These are phyloP conservation scores for Lasioglossum villosulum DNA, from an alignment of 2,888 invertebrate species.

Conservation along the genomic window DNA sequence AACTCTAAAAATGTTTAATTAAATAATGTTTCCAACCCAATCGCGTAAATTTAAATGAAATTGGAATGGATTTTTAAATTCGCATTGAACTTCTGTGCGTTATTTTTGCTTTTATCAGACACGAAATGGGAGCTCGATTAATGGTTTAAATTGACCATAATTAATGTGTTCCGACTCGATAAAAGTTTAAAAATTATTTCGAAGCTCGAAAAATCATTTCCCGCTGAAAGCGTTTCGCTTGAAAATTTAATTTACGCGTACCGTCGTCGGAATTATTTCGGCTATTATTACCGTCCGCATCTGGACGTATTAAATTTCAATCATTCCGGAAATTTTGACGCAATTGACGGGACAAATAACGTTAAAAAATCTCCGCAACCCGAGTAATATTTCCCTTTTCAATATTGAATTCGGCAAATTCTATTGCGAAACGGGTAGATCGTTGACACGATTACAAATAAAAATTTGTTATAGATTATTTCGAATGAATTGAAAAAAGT, in stretches of 20 bases:
- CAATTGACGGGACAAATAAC: background rate
- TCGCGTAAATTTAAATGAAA: background rate
- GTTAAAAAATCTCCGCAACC: background rate
- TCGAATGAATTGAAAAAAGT: background rate
- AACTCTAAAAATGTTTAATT: background rate
- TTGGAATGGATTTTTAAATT: background rate
- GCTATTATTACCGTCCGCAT: background rate
- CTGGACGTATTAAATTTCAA: slow-evolving; percentile 5
- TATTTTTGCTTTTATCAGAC: background rate
- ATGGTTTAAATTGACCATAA: background rate
- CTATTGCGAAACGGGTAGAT: background rate
- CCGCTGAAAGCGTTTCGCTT: background rate
- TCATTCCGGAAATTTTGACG: background rate
- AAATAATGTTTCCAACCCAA: background rate
- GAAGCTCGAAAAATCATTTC: background rate
- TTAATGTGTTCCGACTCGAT: background rate
- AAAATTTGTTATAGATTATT: background rate
- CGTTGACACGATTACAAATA: background rate
- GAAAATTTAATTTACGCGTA: background rate
- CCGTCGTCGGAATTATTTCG: background rate
- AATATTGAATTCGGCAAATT: background rate
- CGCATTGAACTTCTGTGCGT: background rate
- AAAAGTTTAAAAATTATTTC: background rate
- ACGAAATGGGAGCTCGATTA: background rate
- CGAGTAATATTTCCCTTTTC: background rate